These are phyloP conservation scores for Emmelina monodactyla DNA, from an alignment of 2,888 invertebrate species.

Conservation along the genomic window DNA sequence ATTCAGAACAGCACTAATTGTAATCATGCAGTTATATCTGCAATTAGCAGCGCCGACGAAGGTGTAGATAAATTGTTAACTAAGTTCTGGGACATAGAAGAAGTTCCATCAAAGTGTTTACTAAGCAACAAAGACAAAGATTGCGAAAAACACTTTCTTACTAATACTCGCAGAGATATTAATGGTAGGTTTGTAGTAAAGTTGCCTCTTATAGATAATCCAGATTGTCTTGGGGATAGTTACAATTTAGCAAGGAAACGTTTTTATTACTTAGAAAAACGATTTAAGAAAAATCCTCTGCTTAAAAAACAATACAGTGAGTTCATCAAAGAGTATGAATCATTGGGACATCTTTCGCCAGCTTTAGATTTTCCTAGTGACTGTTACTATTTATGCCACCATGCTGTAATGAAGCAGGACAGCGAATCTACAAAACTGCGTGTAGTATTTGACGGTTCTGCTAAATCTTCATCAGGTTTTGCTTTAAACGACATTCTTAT, in stretches of 20 bases:
- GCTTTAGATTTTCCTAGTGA: not conserved
- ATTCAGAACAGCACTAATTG: conserved; percentile 5
- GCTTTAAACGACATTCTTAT: conserved; percentile 26
- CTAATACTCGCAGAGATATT: conserved; percentile 9
- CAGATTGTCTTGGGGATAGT: conserved; percentile 15
- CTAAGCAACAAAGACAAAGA: conserved; percentile 10
- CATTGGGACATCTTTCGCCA: conserved; percentile 14
- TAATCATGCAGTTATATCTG: conserved; percentile 7
- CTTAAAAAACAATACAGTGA: conserved; percentile 14
- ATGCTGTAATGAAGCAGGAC: conserved; percentile 22
- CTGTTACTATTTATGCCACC: conserved; percentile 27
- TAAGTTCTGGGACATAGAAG: conserved; percentile 19
- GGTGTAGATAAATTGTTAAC: conserved; percentile 10
- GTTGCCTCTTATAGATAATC: conserved; percentile 7
- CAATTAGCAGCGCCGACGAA: not conserved
- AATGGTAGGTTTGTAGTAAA: conserved; percentile 16
- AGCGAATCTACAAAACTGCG: conserved; percentile 24
- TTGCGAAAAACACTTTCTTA: conserved; percentile 17
- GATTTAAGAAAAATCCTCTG: conserved; percentile 10
- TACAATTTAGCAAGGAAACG: conserved; percentile 16
- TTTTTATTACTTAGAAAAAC: conserved; percentile 14
- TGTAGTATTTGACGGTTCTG: conserved; percentile 26
- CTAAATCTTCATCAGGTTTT: conserved; percentile 16
- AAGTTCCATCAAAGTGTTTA: conserved; percentile 11
- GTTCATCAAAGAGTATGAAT: conserved; percentile 16